A percentile compares a stretch with the other conserved stretches of the same genome.
Conservation (phyloP, 2,113 vertebrate species). For the Campylomormyrus numenius region DNA sequence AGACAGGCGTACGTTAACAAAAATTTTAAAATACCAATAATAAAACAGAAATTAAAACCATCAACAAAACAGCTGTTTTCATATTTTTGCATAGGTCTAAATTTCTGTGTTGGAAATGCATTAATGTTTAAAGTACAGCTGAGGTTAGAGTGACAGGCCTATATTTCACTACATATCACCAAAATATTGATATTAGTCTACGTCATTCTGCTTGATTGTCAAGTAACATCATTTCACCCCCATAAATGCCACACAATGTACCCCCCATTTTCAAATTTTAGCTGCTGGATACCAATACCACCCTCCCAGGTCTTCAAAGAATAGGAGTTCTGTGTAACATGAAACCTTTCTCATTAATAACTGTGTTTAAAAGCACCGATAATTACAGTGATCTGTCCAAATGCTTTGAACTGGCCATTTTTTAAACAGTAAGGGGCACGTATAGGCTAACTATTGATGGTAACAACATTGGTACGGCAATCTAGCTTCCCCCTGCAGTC, state of each 20-base stretch:
- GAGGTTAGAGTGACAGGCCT: background rate
- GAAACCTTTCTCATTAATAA: background rate
- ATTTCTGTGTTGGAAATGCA: background rate
- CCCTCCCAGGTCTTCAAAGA: background rate
- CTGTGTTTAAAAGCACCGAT: background rate
- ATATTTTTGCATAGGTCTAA: background rate
- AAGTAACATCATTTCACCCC: background rate
- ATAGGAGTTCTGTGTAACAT: background rate
- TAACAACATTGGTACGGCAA: background rate
- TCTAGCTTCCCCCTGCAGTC: background rate
- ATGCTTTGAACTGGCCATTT: background rate
- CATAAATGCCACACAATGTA: background rate
- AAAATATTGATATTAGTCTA: background rate
- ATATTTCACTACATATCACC: background rate
- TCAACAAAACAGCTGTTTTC: background rate
- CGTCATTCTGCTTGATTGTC: background rate
- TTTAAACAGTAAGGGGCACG: background rate
- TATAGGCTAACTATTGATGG: too few relatives aligned
- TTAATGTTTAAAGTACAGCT: background rate
- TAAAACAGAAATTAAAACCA: background rate
- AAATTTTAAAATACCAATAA: background rate
- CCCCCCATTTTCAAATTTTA: background rate
- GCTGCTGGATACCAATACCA: background rate
- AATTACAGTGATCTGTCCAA: background rate
- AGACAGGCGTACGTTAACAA: background rate